Percentiles rank a stretch among this genome's conserved stretches.
Conservation (phyloP, 2,888 invertebrate genomes). For the Phaedon cochleariae region DNA sequence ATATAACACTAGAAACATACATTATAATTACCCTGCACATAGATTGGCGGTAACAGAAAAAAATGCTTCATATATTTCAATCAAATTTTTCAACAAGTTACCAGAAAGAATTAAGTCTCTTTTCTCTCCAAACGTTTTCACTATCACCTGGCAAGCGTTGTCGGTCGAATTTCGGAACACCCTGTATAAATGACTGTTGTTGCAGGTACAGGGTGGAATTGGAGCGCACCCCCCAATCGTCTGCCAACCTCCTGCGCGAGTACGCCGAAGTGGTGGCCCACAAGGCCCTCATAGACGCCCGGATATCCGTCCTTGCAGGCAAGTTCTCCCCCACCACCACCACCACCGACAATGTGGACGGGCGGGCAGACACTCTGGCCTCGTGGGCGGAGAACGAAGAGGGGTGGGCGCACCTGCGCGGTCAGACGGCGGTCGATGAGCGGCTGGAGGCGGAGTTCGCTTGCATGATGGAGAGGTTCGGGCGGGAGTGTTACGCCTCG, state of each 20-base stretch:
- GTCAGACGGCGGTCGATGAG: conserved; percentile 61
- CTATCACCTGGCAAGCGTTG: no score
- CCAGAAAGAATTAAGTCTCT: no score
- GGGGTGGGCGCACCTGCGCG: conserved; percentile 62
- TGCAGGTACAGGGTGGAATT: conserved; percentile 57
- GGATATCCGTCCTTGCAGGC: conserved; percentile 74
- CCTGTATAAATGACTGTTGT: not conserved
- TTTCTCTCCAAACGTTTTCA: no score
- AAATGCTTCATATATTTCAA: no score
- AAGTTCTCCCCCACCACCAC: no score
- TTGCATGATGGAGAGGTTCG: conserved; percentile 68
- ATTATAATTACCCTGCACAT: no score
- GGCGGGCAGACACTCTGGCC: conserved; percentile 40
- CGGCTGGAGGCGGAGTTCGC: conserved; percentile 73
- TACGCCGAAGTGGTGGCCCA: conserved; percentile 78
- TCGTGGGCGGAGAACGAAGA: conserved; percentile 56
- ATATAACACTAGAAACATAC: no score
- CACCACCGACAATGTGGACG: no score
- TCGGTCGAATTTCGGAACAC: no score
- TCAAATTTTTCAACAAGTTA: no score
- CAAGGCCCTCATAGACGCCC: conserved; percentile 79
- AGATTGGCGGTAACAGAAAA: no score
- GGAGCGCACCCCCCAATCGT: conserved; percentile 60
- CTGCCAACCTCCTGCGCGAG: conserved; percentile 67
- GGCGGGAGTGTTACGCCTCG: conserved; percentile 70